Percentiles rank a stretch among this genome's conserved stretches.
phyloP scores from a whole-genome alignment of 1,140 invertebrate species.

The Drosophila sucinea region DNA sequence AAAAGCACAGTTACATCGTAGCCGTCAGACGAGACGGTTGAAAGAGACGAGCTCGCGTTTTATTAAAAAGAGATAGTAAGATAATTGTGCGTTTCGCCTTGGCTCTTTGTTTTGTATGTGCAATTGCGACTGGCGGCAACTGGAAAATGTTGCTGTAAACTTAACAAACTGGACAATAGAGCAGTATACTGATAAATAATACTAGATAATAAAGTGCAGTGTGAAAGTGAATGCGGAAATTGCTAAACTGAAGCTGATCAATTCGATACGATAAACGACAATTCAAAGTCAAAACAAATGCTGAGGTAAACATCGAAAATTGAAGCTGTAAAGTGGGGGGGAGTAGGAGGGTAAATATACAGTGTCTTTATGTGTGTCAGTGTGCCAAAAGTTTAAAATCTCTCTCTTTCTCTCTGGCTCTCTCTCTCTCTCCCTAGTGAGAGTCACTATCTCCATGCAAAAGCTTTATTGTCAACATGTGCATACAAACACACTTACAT shows the following conservation, averaged over 20 bases:
- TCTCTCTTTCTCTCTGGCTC: conserved; percentile 7
- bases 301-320: conserved; percentile 48
- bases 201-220: conserved; percentile 42
- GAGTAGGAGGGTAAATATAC: neutral
- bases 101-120: neutral
- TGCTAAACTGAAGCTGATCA: conserved; percentile 36
- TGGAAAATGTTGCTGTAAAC: conserved; percentile 39
- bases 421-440: neutral
- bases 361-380: conserved; percentile 57
- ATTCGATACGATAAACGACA: conserved; percentile 13
- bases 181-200: conserved; percentile 43
- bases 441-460: conserved; percentile 1
- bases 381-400: conserved; percentile 59
- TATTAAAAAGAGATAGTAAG: conserved; percentile 17
- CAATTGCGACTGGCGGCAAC: conserved; percentile 9
- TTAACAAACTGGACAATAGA: conserved; percentile 26
- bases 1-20: conserved; percentile 66
- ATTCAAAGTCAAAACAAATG: conserved; percentile 49
- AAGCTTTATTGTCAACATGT: conserved; percentile 53
- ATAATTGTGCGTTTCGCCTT: conserved; percentile 13
- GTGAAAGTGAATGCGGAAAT: conserved; percentile 58
- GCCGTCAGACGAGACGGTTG: conserved; percentile 55
- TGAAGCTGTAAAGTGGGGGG: conserved; percentile 34
- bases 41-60: conserved; percentile 23
- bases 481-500: conserved; percentile 17